Evolutionary conservation across 2,888 invertebrate species (phyloP).

Genomic region (Philhelius pedissequus): DNA sequence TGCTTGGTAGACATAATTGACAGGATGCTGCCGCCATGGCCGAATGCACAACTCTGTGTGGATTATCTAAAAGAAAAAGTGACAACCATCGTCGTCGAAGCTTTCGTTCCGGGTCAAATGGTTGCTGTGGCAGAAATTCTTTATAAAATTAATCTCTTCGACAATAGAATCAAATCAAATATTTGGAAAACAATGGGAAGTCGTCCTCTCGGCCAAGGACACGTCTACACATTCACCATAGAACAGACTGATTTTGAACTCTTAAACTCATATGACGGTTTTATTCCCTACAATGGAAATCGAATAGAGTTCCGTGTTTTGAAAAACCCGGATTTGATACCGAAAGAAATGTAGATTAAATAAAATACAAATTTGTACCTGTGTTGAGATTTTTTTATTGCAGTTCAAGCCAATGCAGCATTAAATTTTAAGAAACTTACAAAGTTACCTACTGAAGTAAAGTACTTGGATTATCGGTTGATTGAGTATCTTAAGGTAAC

Average conservation of each 20-base stretch:
- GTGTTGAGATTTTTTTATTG: neutral
- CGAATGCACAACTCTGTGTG: neutral
- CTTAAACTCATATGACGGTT: conserved; percentile 8
- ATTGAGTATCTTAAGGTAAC: too few relatives aligned
- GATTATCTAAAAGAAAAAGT: neutral
- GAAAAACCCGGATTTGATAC: neutral
- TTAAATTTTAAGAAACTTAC: too few relatives aligned
- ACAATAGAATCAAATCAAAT: neutral
- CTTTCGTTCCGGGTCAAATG: neutral
- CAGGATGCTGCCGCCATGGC: conserved; percentile 25
- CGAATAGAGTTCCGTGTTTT: conserved; percentile 21
- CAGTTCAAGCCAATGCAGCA: neutral
- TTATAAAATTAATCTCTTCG: neutral
- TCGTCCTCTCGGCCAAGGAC: conserved; percentile 8
- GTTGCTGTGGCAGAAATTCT: neutral
- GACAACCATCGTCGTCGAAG: conserved; percentile 13
- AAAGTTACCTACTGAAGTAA: too few relatives aligned
- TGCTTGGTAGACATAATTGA: conserved; percentile 10
- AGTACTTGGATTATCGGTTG: too few relatives aligned
- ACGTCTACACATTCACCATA: conserved; percentile 18
- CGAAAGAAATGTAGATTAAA: neutral
- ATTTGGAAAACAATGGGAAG: neutral
- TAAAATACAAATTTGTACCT: neutral
- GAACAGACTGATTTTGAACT: neutral
- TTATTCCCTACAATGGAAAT: neutral